Evolutionary conservation across 23 tunicate genomes (phyloP).

Genomic region (Trididemnum nubilum): DNA sequence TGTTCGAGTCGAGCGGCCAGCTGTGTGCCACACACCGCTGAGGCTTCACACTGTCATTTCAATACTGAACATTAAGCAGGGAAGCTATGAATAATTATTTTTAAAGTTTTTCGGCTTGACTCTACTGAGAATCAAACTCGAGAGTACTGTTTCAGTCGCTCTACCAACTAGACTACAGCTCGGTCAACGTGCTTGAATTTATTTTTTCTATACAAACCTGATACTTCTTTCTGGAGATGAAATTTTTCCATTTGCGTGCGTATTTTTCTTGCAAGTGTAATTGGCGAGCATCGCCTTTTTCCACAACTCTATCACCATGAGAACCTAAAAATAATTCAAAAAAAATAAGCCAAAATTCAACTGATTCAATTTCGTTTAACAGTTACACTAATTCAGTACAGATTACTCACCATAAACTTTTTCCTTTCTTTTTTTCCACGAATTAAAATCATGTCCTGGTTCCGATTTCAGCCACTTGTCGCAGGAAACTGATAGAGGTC

Average conservation of each 20-base stretch:
- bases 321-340: not conserved
- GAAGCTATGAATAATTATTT: no score
- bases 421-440: conserved; percentile 61
- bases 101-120: no score
- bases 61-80: no score
- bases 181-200: no score
- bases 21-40: no score
- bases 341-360: no score
- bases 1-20: no score
- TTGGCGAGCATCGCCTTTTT: conserved; percentile 32
- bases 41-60: no score
- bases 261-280: conserved; percentile 64
- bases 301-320: not conserved
- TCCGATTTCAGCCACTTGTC: conserved; percentile 61
- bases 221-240: conserved; percentile 48
- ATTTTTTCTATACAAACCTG: no score
- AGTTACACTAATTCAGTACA: not conserved
- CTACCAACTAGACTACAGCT: no score
- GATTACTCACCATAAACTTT: conserved; percentile 1
- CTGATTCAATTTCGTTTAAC: not conserved
- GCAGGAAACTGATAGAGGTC: conserved; percentile 4
- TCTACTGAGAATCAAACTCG: no score
- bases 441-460: conserved; percentile 53
- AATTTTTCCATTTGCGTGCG: conserved; percentile 63
- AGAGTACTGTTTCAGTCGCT: no score